These are phyloP conservation scores for Nebria ingens DNA, from an alignment of 1,140 invertebrate species.

Conservation along the genomic window DNA sequence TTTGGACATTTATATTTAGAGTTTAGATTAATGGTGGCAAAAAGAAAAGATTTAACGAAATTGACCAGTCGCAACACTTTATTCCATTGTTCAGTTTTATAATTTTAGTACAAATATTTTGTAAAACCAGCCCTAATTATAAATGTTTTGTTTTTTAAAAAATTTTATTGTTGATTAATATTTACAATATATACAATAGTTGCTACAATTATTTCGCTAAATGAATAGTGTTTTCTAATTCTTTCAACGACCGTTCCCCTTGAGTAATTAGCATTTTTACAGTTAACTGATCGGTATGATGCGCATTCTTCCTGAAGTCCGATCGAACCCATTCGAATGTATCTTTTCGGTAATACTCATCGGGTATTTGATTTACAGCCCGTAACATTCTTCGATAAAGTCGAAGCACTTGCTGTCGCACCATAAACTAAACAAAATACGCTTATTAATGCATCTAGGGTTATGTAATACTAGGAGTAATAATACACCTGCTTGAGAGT, in stretches of 20 bases:
- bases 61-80: no score
- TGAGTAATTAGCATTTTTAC: conserved; percentile 62
- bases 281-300: conserved; percentile 52
- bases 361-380: conserved; percentile 52
- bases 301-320: conserved; percentile 59
- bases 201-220: conserved; percentile 31
- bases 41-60: no score
- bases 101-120: no score
- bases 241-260: conserved; percentile 53
- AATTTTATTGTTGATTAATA: conserved; percentile 5
- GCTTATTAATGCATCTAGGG: background rate
- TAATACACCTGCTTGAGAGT: conserved; percentile 42
- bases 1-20: conserved; percentile 1
- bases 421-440: conserved; percentile 51
- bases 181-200: conserved; percentile 12
- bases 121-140: no score
- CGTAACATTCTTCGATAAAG: conserved; percentile 61
- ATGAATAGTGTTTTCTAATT: conserved; percentile 52
- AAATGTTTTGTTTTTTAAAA: conserved; percentile 28
- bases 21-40: background rate
- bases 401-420: conserved; percentile 63
- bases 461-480: conserved; percentile 3
- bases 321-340: conserved; percentile 55
- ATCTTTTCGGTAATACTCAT: conserved; percentile 48
- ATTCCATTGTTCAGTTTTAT: no score